Conservation (phyloP, 2,797 vertebrate genomes). For the Neostethus bicornis region DNA sequence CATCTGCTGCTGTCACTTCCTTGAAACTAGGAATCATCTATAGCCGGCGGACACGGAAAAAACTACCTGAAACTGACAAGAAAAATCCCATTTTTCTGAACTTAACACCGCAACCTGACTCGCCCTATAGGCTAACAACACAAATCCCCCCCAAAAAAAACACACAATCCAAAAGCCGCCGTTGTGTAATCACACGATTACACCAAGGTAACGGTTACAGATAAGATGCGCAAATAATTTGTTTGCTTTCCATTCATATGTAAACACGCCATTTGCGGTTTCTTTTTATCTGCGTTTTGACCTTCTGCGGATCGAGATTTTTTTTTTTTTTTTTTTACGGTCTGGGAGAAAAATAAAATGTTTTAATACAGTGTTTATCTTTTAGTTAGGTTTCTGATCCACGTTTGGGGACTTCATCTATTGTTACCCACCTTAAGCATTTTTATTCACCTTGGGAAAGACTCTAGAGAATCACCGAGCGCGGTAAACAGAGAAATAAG, state of each 20-base stretch:
- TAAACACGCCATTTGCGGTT: neutral
- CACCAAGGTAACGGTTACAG: constrained; percentile 17
- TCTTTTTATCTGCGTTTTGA: neutral
- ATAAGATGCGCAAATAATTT: constrained; percentile 7
- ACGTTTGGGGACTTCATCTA: neutral
- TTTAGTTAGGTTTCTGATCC: neutral
- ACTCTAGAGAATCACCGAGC: neutral
- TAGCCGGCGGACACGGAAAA: constrained; percentile 45
- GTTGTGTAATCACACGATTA: constrained; percentile 29
- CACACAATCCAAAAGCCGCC: neutral
- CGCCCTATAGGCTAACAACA: constrained; percentile 31
- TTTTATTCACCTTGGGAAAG: constrained; percentile 10
- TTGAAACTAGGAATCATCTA: constrained; percentile 51
- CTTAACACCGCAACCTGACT: constrained; percentile 27
- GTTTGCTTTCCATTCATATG: neutral
- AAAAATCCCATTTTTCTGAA: constrained; percentile 57
- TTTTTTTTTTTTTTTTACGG: neutral
- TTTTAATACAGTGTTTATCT: neutral
- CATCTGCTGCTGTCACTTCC: constrained; percentile 37
- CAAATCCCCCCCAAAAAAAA: constrained; percentile 17
- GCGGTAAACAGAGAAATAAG: constrained; percentile 2
- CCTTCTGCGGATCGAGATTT: neutral
- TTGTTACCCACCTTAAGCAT: neutral
- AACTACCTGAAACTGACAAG: constrained; percentile 52
- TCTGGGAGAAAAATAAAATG: neutral